These are phyloP conservation scores for Passerina amoena DNA, from an alignment of 2,113 vertebrate species.

Conservation along the genomic window DNA sequence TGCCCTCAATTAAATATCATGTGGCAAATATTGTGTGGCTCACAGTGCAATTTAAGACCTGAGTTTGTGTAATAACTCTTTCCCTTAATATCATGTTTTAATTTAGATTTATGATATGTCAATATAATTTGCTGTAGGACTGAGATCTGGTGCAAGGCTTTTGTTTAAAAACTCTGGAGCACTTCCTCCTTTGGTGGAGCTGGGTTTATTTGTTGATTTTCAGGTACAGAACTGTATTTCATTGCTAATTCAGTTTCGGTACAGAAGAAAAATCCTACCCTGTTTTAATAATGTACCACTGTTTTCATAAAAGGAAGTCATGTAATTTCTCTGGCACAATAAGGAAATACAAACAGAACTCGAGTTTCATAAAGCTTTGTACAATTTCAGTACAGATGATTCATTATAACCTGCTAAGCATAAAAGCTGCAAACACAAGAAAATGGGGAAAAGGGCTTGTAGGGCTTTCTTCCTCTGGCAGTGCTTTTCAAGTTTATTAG, in stretches of 20 bases:
- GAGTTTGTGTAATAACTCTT: neutral
- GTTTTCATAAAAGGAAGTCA: neutral
- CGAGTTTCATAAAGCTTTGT: neutral
- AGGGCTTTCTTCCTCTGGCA: neutral
- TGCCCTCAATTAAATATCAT: neutral
- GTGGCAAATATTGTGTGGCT: neutral
- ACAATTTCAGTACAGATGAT: neutral
- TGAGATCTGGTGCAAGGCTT: neutral
- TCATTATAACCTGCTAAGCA: neutral
- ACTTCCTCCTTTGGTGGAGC: neutral
- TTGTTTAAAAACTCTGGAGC: neutral
- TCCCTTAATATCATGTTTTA: neutral
- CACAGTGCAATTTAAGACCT: neutral
- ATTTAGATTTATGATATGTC: neutral
- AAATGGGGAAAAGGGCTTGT: neutral
- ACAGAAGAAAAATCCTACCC: neutral
- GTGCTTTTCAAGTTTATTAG: neutral
- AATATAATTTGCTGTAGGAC: neutral
- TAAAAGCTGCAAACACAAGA: neutral
- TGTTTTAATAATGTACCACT: neutral
- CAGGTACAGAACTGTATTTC: neutral
- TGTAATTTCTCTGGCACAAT: neutral
- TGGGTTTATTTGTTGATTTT: constrained; percentile 39
- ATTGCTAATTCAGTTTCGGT: neutral
- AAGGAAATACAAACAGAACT: constrained; percentile 1